These are phyloP conservation scores for Hydraecia micacea DNA, from an alignment of 2,888 invertebrate species.

Conservation along the genomic window DNA sequence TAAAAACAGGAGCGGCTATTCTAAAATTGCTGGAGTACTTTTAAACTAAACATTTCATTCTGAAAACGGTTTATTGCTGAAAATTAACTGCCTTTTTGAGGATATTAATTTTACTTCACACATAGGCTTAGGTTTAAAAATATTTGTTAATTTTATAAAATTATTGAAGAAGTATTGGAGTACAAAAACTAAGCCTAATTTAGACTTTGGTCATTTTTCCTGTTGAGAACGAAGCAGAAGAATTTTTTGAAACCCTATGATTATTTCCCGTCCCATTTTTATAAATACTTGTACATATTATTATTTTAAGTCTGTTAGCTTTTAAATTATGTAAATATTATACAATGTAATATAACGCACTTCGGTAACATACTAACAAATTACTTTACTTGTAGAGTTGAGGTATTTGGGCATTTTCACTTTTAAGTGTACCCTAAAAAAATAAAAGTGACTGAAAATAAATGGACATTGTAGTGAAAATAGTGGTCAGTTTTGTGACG, in stretches of 20 bases:
- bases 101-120: neutral
- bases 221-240: too few relatives aligned
- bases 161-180: neutral
- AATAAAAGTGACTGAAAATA: too few relatives aligned
- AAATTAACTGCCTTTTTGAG: neutral
- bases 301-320: too few relatives aligned
- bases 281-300: too few relatives aligned
- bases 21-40: neutral
- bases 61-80: neutral
- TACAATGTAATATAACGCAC: too few relatives aligned
- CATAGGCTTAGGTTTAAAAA: neutral
- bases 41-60: constrained; percentile 11
- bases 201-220: neutral
- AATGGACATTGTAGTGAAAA: too few relatives aligned
- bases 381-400: neutral
- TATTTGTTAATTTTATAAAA: neutral
- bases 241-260: too few relatives aligned
- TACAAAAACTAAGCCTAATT: neutral
- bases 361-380: neutral
- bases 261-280: too few relatives aligned
- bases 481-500: too few relatives aligned
- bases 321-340: too few relatives aligned
- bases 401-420: too few relatives aligned
- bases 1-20: constrained; percentile 22
- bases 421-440: too few relatives aligned